phyloP scores from a whole-genome alignment of 1,140 invertebrate genomes.

The Solenopsis invicta region DNA sequence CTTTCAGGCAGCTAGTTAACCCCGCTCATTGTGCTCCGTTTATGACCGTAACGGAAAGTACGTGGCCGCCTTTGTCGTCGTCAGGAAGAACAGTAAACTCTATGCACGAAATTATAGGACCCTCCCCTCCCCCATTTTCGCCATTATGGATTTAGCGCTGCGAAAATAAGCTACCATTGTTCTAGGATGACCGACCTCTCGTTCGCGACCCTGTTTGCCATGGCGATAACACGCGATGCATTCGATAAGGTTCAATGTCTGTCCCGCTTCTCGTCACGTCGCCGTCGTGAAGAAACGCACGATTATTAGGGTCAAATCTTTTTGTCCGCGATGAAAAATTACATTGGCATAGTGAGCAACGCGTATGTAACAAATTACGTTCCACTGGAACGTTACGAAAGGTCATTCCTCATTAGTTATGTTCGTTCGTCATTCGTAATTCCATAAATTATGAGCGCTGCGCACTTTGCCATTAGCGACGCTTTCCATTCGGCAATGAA shows the following conservation, averaged over 20 bases:
- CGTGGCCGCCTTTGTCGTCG: conserved; percentile 51
- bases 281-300: neutral
- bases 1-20: conserved; percentile 65
- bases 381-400: conserved; percentile 48
- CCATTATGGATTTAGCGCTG: conserved; percentile 50
- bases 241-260: conserved; percentile 38
- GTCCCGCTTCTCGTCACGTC: conserved; percentile 8
- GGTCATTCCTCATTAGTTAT: conserved; percentile 58
- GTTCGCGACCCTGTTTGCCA: conserved; percentile 16
- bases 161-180: conserved; percentile 50
- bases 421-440: conserved; percentile 47
- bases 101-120: conserved; percentile 38
- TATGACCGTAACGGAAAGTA: conserved; percentile 72
- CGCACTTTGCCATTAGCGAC: conserved; percentile 45
- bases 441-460: conserved; percentile 40
- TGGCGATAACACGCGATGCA: conserved; percentile 25
- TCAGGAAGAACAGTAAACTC: conserved; percentile 59
- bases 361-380: conserved; percentile 30
- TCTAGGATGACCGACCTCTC: conserved; percentile 9
- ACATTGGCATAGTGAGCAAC: conserved; percentile 21
- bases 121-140: neutral
- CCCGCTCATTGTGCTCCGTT: conserved; percentile 69
- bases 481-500: conserved; percentile 49
- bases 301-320: conserved; percentile 47
- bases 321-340: conserved; percentile 38